Percentiles rank a stretch among this genome's conserved stretches.
Evolutionary conservation across 2,113 vertebrate species (phyloP).

Genomic region (Ovis canadensis): DNA sequence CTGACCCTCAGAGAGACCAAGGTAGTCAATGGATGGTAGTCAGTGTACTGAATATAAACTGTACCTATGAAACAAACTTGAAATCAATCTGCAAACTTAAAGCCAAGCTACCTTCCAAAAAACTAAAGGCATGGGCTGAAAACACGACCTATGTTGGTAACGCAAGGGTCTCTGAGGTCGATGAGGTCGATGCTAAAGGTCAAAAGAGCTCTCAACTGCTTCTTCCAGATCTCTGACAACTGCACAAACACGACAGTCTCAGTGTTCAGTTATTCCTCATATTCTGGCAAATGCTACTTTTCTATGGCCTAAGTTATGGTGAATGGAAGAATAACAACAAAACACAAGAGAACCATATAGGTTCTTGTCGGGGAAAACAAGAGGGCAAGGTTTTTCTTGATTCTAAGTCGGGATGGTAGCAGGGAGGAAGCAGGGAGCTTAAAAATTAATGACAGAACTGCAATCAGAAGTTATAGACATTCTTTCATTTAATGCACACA

Average conservation of each 20-base stretch:
- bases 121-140: background rate
- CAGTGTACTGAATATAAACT: background rate
- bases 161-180: background rate
- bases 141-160: rapidly evolving
- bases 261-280: background rate
- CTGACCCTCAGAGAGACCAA: background rate
- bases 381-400: background rate
- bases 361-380: background rate
- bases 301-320: background rate
- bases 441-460: background rate
- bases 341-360: background rate
- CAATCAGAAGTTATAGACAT: background rate
- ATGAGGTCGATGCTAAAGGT: background rate
- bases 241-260: background rate
- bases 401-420: background rate
- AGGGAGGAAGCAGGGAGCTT: background rate
- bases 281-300: background rate
- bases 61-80: background rate
- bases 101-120: background rate
- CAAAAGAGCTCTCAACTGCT: background rate
- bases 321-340: background rate
- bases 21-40: background rate
- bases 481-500: background rate
- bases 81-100: background rate
- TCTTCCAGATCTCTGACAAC: background rate